phyloP scores from a whole-genome alignment of 1,140 invertebrate genomes.

The Hypsibius dujardini region DNA sequence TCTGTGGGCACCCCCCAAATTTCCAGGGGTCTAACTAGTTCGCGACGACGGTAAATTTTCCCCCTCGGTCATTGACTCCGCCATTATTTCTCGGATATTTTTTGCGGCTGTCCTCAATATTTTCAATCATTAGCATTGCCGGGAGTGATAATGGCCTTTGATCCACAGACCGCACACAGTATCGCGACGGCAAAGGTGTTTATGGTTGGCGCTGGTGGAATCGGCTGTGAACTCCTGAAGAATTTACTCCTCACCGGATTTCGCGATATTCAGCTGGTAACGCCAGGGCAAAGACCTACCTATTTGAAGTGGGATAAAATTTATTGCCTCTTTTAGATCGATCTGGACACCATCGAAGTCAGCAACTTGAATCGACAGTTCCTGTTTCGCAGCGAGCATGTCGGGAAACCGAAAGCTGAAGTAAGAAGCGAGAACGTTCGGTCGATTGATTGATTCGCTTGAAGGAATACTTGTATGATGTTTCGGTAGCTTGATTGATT shows the following conservation, averaged over 20 bases:
- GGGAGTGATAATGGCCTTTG: not conserved
- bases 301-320: conserved; percentile 21
- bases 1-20: too few species aligned
- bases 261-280: conserved; percentile 76
- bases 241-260: conserved; percentile 90
- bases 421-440: conserved; percentile 19
- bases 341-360: conserved; percentile 98
- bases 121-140: not conserved
- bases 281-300: conserved; percentile 28
- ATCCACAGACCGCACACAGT: not conserved
- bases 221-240: conserved; percentile 95
- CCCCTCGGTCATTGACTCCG: not conserved
- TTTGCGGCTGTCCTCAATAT: too few species aligned
- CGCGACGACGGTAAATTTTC: not conserved
- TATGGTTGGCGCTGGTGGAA: conserved; percentile 93
- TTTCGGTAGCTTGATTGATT: too few species aligned
- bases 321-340: conserved; percentile 55
- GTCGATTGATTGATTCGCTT: conserved; percentile 1
- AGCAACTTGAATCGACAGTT: conserved; percentile 97
- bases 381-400: conserved; percentile 88
- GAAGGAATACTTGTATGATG: not conserved
- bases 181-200: conserved; percentile 42
- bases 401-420: conserved; percentile 77
- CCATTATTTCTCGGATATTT: not conserved
- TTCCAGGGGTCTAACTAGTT: too few species aligned